phyloP scores from a whole-genome alignment of 2,888 invertebrate genomes.

The Microplitis manilae region DNA sequence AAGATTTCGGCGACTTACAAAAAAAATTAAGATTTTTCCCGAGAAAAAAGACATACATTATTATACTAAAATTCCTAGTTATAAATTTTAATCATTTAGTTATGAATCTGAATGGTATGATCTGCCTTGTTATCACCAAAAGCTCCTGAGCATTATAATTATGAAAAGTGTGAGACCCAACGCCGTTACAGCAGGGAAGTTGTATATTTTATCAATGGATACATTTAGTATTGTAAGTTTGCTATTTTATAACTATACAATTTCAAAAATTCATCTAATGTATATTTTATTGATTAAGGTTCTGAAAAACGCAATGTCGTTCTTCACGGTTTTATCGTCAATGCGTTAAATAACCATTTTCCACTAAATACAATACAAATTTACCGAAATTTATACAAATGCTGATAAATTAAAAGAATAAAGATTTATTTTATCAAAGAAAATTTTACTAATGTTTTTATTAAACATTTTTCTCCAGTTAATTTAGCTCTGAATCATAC shows the following conservation, averaged over 20 bases:
- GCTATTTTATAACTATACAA: neutral
- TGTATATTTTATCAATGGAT: constrained; percentile 42
- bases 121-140: constrained; percentile 32
- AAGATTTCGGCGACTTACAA: too few species aligned
- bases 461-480: too few species aligned
- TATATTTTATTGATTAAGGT: constrained; percentile 38
- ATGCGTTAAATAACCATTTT: constrained; percentile 32
- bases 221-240: constrained; percentile 42
- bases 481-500: too few species aligned
- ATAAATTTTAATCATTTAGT: constrained; percentile 7
- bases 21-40: too few species aligned
- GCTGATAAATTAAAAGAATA: neutral
- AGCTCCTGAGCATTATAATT: constrained; percentile 43
- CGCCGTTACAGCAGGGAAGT: constrained; percentile 40
- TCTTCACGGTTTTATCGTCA: constrained; percentile 50
- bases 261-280: neutral
- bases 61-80: neutral
- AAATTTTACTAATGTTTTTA: too few species aligned
- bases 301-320: constrained; percentile 48
- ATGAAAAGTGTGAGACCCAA: constrained; percentile 39
- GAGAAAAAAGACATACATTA: neutral
- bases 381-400: neutral
- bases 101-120: constrained; percentile 41
- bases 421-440: neutral
- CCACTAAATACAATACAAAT: constrained; percentile 29